A percentile compares a stretch with the other conserved stretches of the same genome.
Evolutionary conservation across 2,113 vertebrate genomes (phyloP).

Genomic region (Cairina moschata): DNA sequence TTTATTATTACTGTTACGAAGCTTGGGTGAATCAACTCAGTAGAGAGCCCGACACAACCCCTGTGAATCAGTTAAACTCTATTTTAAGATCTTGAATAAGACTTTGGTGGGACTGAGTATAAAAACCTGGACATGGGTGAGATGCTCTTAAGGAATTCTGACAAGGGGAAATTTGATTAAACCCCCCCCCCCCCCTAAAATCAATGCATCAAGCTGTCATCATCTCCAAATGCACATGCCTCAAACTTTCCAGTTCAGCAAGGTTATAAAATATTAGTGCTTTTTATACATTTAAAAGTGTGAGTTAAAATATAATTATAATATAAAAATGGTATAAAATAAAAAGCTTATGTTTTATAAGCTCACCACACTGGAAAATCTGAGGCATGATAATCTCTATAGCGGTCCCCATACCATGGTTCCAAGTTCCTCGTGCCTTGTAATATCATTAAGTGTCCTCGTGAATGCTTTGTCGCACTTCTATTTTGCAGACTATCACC

Average conservation of each 20-base stretch:
- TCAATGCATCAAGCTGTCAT: conserved; percentile 56
- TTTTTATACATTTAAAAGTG: conserved; percentile 27
- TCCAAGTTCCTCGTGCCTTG: conserved; percentile 62
- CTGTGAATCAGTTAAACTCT: not conserved
- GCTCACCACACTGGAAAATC: conserved; percentile 42
- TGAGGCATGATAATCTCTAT: conserved; percentile 44
- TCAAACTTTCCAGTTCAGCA: conserved; percentile 67
- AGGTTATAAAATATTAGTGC: conserved; percentile 25
- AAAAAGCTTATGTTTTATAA: conserved; percentile 56
- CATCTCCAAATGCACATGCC: conserved; percentile 3
- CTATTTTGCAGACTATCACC: not conserved
- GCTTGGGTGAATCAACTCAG: not conserved
- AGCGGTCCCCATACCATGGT: not conserved
- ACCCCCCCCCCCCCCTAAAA: not conserved
- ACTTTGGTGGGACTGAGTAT: not conserved
- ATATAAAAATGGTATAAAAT: conserved; percentile 54
- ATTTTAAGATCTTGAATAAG: conserved; percentile 4
- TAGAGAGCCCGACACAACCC: not conserved
- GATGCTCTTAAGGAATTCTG: conserved; percentile 29
- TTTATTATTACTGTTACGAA: not conserved
- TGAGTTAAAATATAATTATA: conserved; percentile 56
- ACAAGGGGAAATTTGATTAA: conserved; percentile 18
- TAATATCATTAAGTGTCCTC: conserved; percentile 21
- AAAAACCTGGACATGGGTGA: not conserved
- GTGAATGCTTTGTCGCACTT: not conserved